Percentiles rank a stretch among this genome's conserved stretches.
These are phyloP conservation scores for Hoplostethus atlanticus DNA, from an alignment of 2,797 vertebrate genomes.

Conservation along the genomic window DNA sequence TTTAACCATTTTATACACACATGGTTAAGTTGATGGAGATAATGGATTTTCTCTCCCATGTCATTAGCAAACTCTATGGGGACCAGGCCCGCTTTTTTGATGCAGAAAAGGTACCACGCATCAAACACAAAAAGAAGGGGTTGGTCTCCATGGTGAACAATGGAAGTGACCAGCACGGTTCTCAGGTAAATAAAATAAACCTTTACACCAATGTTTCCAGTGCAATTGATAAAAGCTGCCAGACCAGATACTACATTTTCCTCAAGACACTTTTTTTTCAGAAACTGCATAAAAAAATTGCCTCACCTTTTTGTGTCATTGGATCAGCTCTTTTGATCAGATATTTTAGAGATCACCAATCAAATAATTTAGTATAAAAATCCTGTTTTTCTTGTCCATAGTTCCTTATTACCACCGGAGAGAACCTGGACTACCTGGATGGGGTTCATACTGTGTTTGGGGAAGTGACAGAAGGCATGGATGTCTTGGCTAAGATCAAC, in stretches of 20 bases:
- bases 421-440: slow-evolving; percentile 95
- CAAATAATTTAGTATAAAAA: not conserved
- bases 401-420: slow-evolving; percentile 95
- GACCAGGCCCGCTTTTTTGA: slow-evolving; percentile 97
- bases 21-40: not conserved
- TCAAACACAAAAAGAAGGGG: slow-evolving; percentile 96
- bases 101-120: slow-evolving; percentile 91
- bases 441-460: slow-evolving; percentile 97
- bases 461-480: slow-evolving; percentile 95
- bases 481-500: slow-evolving; percentile 93
- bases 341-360: not conserved
- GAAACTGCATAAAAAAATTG: not conserved
- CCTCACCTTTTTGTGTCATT: not conserved
- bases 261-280: not conserved
- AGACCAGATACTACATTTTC: slow-evolving; percentile 3
- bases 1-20: not conserved
- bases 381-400: slow-evolving; percentile 38
- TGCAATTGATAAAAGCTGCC: not conserved
- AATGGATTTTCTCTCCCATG: not conserved
- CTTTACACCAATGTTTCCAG: too few species aligned
- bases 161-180: slow-evolving; percentile 93
- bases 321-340: not conserved
- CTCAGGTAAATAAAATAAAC: slow-evolving; percentile 86
- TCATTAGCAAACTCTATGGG: slow-evolving; percentile 92
- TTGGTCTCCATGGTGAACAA: slow-evolving; percentile 99